A percentile compares a stretch with the other conserved stretches of the same genome.
phyloP scores from a whole-genome alignment of 2,888 invertebrate species.

The Agriopis marginaria region DNA sequence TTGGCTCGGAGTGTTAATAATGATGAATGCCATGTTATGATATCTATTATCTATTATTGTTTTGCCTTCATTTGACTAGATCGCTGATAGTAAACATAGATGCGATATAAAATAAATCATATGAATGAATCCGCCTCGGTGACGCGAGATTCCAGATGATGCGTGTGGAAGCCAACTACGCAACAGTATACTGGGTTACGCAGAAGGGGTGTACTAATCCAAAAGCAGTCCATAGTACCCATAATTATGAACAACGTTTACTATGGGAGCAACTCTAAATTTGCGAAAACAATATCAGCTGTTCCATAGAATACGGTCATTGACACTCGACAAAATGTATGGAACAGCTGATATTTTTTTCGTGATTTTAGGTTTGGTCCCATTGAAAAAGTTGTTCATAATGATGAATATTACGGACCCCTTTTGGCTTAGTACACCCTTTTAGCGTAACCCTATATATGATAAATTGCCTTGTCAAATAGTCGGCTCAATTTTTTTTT shows the following conservation, averaged over 20 bases:
- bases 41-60: background rate
- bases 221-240: no score
- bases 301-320: no score
- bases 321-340: no score
- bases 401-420: no score
- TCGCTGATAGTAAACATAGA: constrained; percentile 50
- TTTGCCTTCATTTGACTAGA: background rate
- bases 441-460: constrained; percentile 12
- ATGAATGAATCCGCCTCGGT: constrained; percentile 48
- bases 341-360: no score
- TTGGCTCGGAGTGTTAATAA: constrained; percentile 3
- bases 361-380: no score
- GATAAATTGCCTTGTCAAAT: constrained; percentile 54
- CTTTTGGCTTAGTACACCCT: no score
- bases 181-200: constrained; percentile 32
- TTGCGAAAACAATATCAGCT: no score
- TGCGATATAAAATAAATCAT: constrained; percentile 40
- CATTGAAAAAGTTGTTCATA: no score
- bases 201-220: no score
- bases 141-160: constrained; percentile 53
- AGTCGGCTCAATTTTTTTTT: constrained; percentile 52
- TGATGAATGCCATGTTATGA: background rate
- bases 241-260: no score
- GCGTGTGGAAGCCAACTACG: constrained; percentile 43
- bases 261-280: no score